A percentile compares a stretch with the other conserved stretches of the same genome.
These are phyloP conservation scores for Heterotis niloticus DNA, from an alignment of 2,113 vertebrate species.

Conservation along the genomic window DNA sequence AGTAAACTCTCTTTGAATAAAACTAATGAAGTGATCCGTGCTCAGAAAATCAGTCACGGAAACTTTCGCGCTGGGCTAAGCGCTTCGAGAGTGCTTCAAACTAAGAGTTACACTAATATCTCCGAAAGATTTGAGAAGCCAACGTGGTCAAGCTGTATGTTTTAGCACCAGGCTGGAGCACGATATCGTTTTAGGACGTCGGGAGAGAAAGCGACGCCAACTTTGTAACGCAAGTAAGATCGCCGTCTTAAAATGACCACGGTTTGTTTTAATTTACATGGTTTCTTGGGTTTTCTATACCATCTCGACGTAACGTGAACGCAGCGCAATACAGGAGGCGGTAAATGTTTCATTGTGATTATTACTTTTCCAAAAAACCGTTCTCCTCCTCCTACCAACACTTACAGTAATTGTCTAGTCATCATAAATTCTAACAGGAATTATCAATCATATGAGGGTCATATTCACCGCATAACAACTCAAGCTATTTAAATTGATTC, in stretches of 20 bases:
- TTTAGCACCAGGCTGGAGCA: too few species aligned
- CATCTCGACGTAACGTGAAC: too few species aligned
- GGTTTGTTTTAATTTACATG: too few species aligned
- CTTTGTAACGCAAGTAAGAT: too few species aligned
- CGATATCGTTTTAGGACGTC: too few species aligned
- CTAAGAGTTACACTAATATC: background rate
- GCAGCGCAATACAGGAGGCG: too few species aligned
- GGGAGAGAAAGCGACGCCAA: too few species aligned
- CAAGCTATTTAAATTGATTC: constrained; percentile 6
- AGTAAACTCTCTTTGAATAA: background rate
- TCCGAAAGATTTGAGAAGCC: background rate
- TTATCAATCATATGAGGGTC: background rate
- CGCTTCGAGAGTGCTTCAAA: background rate
- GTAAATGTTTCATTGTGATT: background rate
- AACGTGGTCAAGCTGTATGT: too few species aligned
- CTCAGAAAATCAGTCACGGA: background rate
- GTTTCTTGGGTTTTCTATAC: too few species aligned
- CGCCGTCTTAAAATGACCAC: too few species aligned
- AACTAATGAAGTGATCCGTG: background rate
- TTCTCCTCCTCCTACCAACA: background rate
- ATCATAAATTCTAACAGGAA: constrained; percentile 10
- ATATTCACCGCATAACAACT: background rate
- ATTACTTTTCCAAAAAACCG: background rate
- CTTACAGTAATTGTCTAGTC: constrained; percentile 6
- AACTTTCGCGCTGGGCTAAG: background rate